phyloP scores from a whole-genome alignment of 2,113 vertebrate species.

The Gallinago undulata region DNA sequence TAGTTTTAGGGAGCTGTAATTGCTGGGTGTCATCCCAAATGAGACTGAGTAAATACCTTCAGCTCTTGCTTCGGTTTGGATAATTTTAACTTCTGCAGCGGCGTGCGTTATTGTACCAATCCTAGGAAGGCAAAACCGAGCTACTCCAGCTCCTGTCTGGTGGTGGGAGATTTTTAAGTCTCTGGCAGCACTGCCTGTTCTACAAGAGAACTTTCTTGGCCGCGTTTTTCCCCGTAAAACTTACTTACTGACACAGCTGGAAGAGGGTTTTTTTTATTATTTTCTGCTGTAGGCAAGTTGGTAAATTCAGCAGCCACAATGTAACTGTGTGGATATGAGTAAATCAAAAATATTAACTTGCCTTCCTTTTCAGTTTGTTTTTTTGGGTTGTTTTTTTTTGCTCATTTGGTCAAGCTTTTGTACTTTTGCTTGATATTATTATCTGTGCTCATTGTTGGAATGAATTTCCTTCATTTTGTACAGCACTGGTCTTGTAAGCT shows the following conservation, averaged over 20 bases:
- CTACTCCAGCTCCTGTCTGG: not conserved
- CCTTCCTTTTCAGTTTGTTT: slow-evolving; percentile 31
- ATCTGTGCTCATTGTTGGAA: not conserved
- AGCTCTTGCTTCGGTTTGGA: not conserved
- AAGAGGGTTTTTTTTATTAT: not conserved
- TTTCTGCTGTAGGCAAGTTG: slow-evolving; percentile 16
- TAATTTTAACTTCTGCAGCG: not conserved
- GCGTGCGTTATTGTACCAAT: not conserved
- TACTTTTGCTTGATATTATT: not conserved
- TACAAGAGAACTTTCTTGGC: slow-evolving; percentile 32
- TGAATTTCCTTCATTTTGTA: not conserved
- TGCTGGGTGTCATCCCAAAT: not conserved
- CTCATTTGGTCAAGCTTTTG: slow-evolving; percentile 26
- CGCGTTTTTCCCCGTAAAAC: not conserved
- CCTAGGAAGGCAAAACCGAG: slow-evolving; percentile 15
- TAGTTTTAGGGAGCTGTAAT: not conserved
- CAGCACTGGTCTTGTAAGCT: not conserved
- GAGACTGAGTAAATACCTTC: not conserved
- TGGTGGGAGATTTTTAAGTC: not conserved
- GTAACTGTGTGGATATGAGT: not conserved
- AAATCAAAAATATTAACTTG: slow-evolving; percentile 21
- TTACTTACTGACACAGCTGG: slow-evolving; percentile 23
- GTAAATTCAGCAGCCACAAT: slow-evolving; percentile 9
- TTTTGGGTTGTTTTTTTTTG: not conserved
- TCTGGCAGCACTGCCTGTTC: slow-evolving; percentile 27